Base-by-base conservation (phyloP, 2,888 invertebrate genomes). In the Axea sp. region DNA sequence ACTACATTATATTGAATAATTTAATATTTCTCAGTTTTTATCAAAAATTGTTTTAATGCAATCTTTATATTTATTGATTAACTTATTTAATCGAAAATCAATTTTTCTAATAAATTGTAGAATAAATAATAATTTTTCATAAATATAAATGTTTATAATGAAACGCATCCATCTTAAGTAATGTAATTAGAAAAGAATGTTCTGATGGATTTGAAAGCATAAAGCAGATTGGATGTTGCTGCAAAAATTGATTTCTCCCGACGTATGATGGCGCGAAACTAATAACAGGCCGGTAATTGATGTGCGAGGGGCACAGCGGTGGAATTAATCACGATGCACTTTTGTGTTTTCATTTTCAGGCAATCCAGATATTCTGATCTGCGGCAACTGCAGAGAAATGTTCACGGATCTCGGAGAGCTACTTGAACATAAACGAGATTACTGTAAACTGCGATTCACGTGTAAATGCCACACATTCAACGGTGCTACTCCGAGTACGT, bases 301-400 rank as follows among this genome's bases (percentile, higher is more conserved):
- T 71, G 62, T 35, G 37, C 26, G 39, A 8, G 57, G 15, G 47
- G 24, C 8, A 57, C 43, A 65, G 8, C 55, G 17, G 35, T 22
- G 55, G 30, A 68, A 73, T 73, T 62, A 73, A 73, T 73, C 67
- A 68, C 62, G 37, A 51, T 51, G 68, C 53, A 64, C 59, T 64
- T 73, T 60, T 68, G 73, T 72, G 68, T 76, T 78, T 77, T 79
- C 77, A 77, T 84, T 90, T 87, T 68, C 88, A 92, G 92, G 91
- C 84, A 92, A 92, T 85, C 92, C 92, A 60, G 94, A 94, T 85
- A 92, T 93, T 76, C 89, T 94, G 79, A 93, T 94, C 78, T 94
- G 94, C 85, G 94, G 94, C 45, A 92, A 92, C 84, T 94, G 94
- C 87, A 90, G 93, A 76, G 92, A 93, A 85, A 91, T 92, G 88